These are phyloP conservation scores for Erithacus rubecula DNA, from an alignment of 2,797 vertebrate species.

Conservation along the genomic window DNA sequence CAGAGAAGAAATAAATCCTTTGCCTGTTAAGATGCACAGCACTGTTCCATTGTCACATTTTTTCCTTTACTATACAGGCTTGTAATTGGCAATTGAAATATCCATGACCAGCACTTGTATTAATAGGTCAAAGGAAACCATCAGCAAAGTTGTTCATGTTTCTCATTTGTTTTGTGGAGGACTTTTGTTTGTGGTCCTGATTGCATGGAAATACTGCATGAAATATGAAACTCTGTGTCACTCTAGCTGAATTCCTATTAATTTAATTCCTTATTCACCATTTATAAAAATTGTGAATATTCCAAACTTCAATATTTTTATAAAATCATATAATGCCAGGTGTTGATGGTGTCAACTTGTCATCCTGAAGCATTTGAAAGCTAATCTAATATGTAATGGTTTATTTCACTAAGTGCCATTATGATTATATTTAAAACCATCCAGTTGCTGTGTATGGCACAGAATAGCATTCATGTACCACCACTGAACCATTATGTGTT, in stretches of 20 bases:
- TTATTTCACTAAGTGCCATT: not conserved
- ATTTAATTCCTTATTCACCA: not conserved
- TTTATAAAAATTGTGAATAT: not conserved
- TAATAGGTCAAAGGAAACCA: not conserved
- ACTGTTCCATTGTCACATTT: not conserved
- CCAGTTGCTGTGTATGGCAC: not conserved
- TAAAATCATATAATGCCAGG: not conserved
- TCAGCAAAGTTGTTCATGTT: not conserved
- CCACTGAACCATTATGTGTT: not conserved
- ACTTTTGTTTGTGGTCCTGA: not conserved
- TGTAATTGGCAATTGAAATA: not conserved
- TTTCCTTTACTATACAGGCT: not conserved
- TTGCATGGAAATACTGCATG: not conserved
- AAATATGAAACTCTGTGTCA: not conserved
- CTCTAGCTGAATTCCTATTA: not conserved
- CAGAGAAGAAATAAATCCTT: not conserved
- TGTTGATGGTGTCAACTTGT: not conserved
- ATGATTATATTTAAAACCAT: not conserved
- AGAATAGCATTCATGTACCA: not conserved
- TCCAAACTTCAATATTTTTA: not conserved
- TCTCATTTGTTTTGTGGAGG: not conserved
- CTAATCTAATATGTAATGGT: not conserved
- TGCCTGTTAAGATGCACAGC: not conserved
- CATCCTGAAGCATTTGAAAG: not conserved
- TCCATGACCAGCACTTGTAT: not conserved